Base-by-base conservation (phyloP, 1,140 invertebrate genomes). In the Drosophila chauvacae region DNA sequence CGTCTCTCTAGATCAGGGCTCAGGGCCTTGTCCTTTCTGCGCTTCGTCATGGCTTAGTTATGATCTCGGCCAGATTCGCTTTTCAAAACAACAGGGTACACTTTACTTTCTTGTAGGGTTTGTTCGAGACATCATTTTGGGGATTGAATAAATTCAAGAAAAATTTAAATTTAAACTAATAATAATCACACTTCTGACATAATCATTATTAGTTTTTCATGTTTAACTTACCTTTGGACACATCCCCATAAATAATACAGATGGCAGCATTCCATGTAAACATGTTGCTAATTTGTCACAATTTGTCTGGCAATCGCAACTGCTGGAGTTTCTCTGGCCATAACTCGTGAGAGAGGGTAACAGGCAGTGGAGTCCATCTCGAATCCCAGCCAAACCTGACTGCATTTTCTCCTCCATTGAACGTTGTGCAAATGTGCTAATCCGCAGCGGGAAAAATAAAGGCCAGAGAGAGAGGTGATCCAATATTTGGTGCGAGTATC, bases 21-120 rank as follows among this genome's bases (percentile, higher is more conserved):
- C 62, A 50, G 70, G 76, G 83, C 65, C 53, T 80, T 77, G 72
- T 80, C 77, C 80, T 83, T 87, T 87, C 80, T 63, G 75, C 74
- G 65, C 82, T 72, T 80, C 79, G 56, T 80, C 75, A 80, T 59
- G 26, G 50, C 48, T 53, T 72, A 77, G 41, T 72, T 83, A 87
- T 69, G 73, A 75, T 62, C 59, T 57, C 30, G 20, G 45, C 26
- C 14, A 28, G 11, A 33, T 45, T 59, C 55, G 37, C 37, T 39
- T 48, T 53, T 53, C 13, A 35, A 35, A 18, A 47, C 13, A 5
- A 9, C 20, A 23, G 39, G 14, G 47, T 3, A n/a, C 23, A 7
- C 39, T 44, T 18, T 2, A 47, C 16, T 63, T 33, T 57, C 14
- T 13, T 1, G 18, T 9, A 0, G 10, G 7, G 18, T 53, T 53